Evolutionary conservation across 1,140 invertebrate species (phyloP), one percentile per base, ranked within the genome.

Genomic region (Meteorus sp.): DNA sequence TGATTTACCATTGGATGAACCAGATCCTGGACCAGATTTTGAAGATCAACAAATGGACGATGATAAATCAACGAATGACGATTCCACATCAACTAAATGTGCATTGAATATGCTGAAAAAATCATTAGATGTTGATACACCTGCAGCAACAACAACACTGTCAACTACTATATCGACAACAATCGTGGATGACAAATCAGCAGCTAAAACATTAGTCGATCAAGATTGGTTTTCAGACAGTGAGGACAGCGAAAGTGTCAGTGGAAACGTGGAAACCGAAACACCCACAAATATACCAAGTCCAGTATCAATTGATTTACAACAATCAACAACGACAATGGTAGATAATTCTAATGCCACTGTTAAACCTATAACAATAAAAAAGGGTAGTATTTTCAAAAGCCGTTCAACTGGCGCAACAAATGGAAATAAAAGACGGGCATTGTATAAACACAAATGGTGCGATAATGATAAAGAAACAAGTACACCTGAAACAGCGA

Each of bases 371-470:
- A 4, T 15, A 3, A 60, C 63, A 15, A 68, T 66, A 56, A 93
- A 91, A 69, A 93, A 94, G 73, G 89, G 90, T 44, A 93, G 91
- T 68, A 94, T 95, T 71, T 95, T 95, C 70, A 94, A 95, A 71
- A 93, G 90, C 69, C 85, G 92, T 45, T 86, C 86, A 13, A 72
- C 89, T 19, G 86, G 86, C 8, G 84, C 85, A 54, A 88, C 89
- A 54, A 88, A 85, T 60, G 84, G 85, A n/a, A 89, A 89, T 58
- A 92, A 93, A 76, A 85, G 91, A 56, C 78, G 90, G 11, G 90
- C 90, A 55, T 76, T 93, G 11, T 95, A 94, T 68, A 92, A 89
- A 77, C 91, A 94, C 77, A 93, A 92, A 76, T 93, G 91, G 91
- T 86, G 86, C 59, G 90, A 90, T 72, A 88, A 88, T 64, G 86